phyloP scores from a whole-genome alignment of 2,888 invertebrate species.

The Gryllus longicercus region DNA sequence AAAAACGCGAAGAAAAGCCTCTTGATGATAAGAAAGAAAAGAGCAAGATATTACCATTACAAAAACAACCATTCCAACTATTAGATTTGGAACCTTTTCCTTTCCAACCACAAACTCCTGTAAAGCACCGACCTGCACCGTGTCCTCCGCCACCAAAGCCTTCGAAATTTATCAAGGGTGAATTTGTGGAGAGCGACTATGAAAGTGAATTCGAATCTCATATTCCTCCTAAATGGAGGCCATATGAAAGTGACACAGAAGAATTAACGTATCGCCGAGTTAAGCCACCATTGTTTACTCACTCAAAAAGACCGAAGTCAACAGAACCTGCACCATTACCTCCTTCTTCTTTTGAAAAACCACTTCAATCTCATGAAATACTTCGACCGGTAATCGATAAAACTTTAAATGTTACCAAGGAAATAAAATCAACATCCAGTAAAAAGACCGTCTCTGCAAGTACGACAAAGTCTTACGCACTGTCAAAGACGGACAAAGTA shows the following conservation, averaged over 20 bases:
- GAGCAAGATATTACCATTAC: slow-evolving; percentile 44
- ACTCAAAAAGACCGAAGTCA: slow-evolving; percentile 51
- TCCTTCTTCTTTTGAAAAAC: slow-evolving; percentile 56
- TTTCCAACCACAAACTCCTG: slow-evolving; percentile 48
- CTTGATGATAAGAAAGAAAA: slow-evolving; percentile 34
- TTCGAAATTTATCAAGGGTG: slow-evolving; percentile 56
- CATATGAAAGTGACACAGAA: slow-evolving; percentile 62
- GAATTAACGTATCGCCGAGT: slow-evolving; percentile 58
- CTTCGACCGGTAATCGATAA: slow-evolving; percentile 39
- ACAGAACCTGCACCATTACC: slow-evolving; percentile 56
- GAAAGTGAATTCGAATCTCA: slow-evolving; percentile 61
- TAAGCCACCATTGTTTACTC: slow-evolving; percentile 49
- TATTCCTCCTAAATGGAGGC: slow-evolving; percentile 55
- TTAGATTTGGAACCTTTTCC: slow-evolving; percentile 52
- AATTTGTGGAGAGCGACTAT: slow-evolving; percentile 62
- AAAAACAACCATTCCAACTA: slow-evolving; percentile 44
- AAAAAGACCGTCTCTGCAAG: not conserved
- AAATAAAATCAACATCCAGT: slow-evolving; percentile 24
- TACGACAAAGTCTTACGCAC: slow-evolving; percentile 36
- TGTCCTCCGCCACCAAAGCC: slow-evolving; percentile 57
- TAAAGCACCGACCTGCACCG: slow-evolving; percentile 46
- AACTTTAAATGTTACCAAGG: slow-evolving; percentile 29
- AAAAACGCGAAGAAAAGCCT: slow-evolving; percentile 30
- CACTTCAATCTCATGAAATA: slow-evolving; percentile 48
- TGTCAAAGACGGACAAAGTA: slow-evolving; percentile 39